Conservation (phyloP, 1,140 invertebrate genomes). For the Whitmania pigra region DNA sequence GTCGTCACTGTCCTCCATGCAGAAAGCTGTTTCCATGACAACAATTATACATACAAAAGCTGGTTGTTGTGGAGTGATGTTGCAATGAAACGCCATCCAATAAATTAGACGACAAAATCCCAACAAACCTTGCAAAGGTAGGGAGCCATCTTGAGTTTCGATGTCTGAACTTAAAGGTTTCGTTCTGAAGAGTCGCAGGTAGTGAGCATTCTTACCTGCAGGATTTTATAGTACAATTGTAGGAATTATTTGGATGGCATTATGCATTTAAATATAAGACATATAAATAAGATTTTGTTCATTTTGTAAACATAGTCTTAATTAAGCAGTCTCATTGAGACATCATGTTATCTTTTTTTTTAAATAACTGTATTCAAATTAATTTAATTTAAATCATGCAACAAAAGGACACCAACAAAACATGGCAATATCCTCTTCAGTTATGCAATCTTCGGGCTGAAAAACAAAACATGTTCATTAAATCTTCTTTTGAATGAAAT, state of each 20-base stretch:
- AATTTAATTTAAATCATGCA: too few relatives aligned
- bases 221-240: too few relatives aligned
- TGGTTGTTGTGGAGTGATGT: too few relatives aligned
- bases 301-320: too few relatives aligned
- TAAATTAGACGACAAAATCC: background rate
- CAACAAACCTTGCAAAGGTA: background rate
- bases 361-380: too few relatives aligned
- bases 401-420: conserved; percentile 31
- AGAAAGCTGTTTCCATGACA: conserved; percentile 42
- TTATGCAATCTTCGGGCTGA: conserved; percentile 57
- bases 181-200: conserved; percentile 64
- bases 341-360: too few relatives aligned
- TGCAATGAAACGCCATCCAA: too few relatives aligned
- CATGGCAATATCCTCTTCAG: conserved; percentile 63
- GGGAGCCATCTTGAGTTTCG: background rate
- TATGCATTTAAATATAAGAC: too few relatives aligned
- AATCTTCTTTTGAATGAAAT: conserved; percentile 8
- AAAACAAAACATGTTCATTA: conserved; percentile 5
- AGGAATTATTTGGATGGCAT: too few relatives aligned
- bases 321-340: too few relatives aligned
- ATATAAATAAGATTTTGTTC: too few relatives aligned
- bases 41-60: background rate
- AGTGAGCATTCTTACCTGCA: conserved; percentile 61
- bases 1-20: conserved; percentile 30
- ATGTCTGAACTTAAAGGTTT: conserved; percentile 67